Base-by-base conservation (phyloP, 2,797 vertebrate genomes). In the Toxotes lorentzi region DNA sequence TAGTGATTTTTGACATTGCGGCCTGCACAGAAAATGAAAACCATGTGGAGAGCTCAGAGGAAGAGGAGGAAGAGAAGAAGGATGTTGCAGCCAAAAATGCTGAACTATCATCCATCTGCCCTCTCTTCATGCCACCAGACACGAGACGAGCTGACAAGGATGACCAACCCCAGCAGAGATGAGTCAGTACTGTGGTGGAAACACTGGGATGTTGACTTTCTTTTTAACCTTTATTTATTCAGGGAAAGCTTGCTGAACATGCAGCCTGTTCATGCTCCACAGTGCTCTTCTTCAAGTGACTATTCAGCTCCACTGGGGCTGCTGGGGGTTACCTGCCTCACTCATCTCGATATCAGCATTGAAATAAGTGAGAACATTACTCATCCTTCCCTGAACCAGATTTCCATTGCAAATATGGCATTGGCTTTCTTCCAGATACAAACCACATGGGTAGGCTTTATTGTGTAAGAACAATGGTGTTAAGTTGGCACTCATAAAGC, bases 401-500 rank as follows among this genome's bases (percentile, higher is more conserved):
- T 70, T 64, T 86, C 59, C 58, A 63, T 32, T 12, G 32, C 7
- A 21, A 65, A 17, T 54, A 7, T 11, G 12, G 16, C 56, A 60
- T 51, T 58, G 70, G 79, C 69, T 4, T 64, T n/a, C 47, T n/a
- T 80, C 81, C 82, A 87, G 75, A 63, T 61, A 38, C 75, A 73
- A 86, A 88, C 79, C 77, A 72, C 83, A 87, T 43, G 78, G 74
- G 63, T 4, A 13, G 79, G 30, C 58, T 84, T 83, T 82, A 87
- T 67, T 70, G 58, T 67, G 61, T 16, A 58, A 73, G 80, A 90
- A 83, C 88, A 90, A 80, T 82, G 67, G 75, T 78, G 76, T 78
- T 74, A 83, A 85, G 72, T 77, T 76, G 82, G 75, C 50, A 60
- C 89, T 81, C 84, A 84, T 83, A 83, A 84, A 88, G 58, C 63